Evolutionary conservation across 1,140 invertebrate genomes (phyloP), one percentile per base, ranked within the genome.

Genomic region (Chironomus striatipennis): DNA sequence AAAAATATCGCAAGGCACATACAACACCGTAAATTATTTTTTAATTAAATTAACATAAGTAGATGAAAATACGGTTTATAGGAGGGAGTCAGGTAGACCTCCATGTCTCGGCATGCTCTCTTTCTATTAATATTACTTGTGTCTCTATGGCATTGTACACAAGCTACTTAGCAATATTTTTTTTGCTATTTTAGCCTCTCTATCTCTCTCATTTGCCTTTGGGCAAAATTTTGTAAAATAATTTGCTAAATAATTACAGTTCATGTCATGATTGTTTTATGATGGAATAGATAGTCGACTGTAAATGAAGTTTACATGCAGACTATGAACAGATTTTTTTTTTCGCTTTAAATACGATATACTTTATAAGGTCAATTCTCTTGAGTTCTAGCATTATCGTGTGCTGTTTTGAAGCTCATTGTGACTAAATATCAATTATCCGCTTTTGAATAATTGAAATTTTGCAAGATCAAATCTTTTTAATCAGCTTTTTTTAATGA

Each of bases 31-130:
- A 57, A 57, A 57, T 57, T 57, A 10, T 57, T 57, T 57, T 57
- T 57, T 57, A 57, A 57, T 57, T 57, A n/a, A 57, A 57, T 57
- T 57, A 57, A n/a, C 47, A 57, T 57, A 57, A 57, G 47, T 57
- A n/a, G 47, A 10, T 47, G 43, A 15, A 47, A 3, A 47, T 12
- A 57, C 0, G 47, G n/a, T n/a, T n/a, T n/a, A n/a, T 15, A n/a
- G 47, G 12, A n/a, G 47, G 47, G 4, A n/a, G 47, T 15, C 12
- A 15, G 43, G 15, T 57, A 57, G n/a, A 57, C 47, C 5, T 5
- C 12, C 12, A 57, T 15, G 47, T 57, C 47, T 57, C 47, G 47
- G 15, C 12, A 57, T 57, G 47, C 47, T 57, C 47, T 57, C 47
- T 57, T 57, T 57, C 47, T 57, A 34, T 34, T 34, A 34, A 34